Conservation (phyloP, 2,113 vertebrate genomes). For the Himantopus leucocephalus region DNA sequence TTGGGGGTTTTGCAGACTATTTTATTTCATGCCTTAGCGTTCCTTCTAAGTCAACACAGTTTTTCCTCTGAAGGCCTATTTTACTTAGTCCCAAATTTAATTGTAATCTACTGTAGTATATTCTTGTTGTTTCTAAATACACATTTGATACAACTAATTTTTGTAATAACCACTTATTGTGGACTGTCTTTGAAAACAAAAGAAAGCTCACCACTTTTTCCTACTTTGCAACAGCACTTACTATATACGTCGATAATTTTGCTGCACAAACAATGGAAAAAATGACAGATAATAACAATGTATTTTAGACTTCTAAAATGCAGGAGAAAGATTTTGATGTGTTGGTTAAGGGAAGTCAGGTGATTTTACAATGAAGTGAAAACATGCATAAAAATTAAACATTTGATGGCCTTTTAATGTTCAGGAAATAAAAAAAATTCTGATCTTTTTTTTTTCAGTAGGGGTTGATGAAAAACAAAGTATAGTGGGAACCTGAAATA, state of each 20-base stretch:
- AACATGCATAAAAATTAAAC: not conserved
- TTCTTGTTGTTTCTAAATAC: not conserved
- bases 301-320: not conserved
- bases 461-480: not conserved
- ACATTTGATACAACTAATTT: not conserved
- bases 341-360: not conserved
- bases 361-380: not conserved
- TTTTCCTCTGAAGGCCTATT: not conserved
- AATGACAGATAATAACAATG: not conserved
- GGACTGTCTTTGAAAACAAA: not conserved
- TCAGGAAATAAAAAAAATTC: not conserved
- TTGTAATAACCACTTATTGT: not conserved
- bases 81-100: not conserved
- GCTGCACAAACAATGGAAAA: not conserved
- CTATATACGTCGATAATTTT: not conserved
- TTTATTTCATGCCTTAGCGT: not conserved
- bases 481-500: not conserved
- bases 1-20: not conserved
- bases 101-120: not conserved
- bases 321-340: not conserved
- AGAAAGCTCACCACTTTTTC: not conserved
- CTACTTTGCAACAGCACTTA: not conserved
- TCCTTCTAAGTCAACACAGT: not conserved
- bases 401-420: not conserved
- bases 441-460: not conserved